phyloP scores from a whole-genome alignment of 2,888 invertebrate genomes.

The Drosophila putrida region DNA sequence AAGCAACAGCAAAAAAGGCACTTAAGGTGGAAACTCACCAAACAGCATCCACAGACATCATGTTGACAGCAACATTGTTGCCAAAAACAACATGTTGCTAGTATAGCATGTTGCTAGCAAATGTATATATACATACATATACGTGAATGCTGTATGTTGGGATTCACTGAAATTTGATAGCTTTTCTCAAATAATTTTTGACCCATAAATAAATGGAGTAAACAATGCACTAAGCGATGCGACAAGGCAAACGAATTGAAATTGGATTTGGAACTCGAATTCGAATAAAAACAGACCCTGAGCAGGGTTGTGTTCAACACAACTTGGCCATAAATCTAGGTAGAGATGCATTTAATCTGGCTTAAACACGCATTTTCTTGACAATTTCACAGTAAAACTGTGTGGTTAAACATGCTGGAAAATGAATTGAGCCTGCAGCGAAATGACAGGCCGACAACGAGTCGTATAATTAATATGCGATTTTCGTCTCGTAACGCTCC shows the following conservation, averaged over 20 bases:
- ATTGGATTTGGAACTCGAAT: conserved; percentile 2
- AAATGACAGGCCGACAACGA: conserved; percentile 57
- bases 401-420: conserved; percentile 49
- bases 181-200: conserved; percentile 52
- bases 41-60: conserved; percentile 49
- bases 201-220: conserved; percentile 76
- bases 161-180: conserved; percentile 57
- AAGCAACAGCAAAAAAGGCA: conserved; percentile 5
- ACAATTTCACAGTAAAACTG: conserved; percentile 78
- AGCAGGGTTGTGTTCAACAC: conserved; percentile 1
- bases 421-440: conserved; percentile 59
- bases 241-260: conserved; percentile 61
- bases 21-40: conserved; percentile 36
- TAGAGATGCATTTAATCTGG: conserved; percentile 74
- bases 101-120: neutral
- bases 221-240: conserved; percentile 59
- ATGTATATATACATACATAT: neutral
- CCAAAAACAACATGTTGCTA: conserved; percentile 7
- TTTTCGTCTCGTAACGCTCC: conserved; percentile 53
- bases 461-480: conserved; percentile 75
- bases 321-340: conserved; percentile 66
- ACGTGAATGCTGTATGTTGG: conserved; percentile 15
- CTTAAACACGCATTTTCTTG: conserved; percentile 80
- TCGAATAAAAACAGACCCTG: neutral
- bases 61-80: conserved; percentile 28